Evolutionary conservation across 2,113 vertebrate genomes (phyloP), one percentile per base, ranked within the genome.

Genomic region (Scalopus aquaticus): DNA sequence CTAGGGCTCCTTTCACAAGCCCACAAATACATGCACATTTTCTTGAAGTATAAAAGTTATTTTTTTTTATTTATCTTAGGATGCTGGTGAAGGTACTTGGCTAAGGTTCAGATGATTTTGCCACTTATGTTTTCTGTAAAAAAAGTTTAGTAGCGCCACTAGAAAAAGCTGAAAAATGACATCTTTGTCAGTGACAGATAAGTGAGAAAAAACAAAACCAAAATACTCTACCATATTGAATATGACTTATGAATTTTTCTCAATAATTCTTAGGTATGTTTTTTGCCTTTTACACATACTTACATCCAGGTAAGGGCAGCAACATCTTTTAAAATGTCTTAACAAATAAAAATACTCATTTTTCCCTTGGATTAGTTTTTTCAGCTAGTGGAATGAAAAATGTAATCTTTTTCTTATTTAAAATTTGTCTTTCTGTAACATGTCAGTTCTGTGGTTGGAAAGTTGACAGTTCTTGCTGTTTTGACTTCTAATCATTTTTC

Each of bases 71-170:
- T 84, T 73, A 88, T 91, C 35, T 24, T 79, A 65, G 87, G 69
- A 24, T 78, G 8, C 78, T 70, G 46, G 78, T 77, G 28, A 94
- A 65, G 35, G 60, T 56, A 69, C 69, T n/a, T 95, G 46, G 46
- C 72, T 93, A 90, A 91, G 91, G 46, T 94, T 95, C 80, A 88
- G 76, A 92, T 74, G 54, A 90, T 94, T 91, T 97, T 56, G 64
- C 62, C 69, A 76, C 69, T 90, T 76, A 19, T 15, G 19, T 64
- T 86, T 96, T 90, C 82, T 94, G 80, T 26, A 83, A 84, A 80
- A 78, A 76, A 64, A 64, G 69, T 30, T 64, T 35, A 95, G 70
- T 28, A 87, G 20, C 58, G 20, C 37, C 17, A 30, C 60, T 37
- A 70, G 37, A 73, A 91, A 89, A 86, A 62, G 30, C 22, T 76